Base-by-base conservation (phyloP, 2,113 vertebrate genomes). In the Cyrtonyx montezumae region DNA sequence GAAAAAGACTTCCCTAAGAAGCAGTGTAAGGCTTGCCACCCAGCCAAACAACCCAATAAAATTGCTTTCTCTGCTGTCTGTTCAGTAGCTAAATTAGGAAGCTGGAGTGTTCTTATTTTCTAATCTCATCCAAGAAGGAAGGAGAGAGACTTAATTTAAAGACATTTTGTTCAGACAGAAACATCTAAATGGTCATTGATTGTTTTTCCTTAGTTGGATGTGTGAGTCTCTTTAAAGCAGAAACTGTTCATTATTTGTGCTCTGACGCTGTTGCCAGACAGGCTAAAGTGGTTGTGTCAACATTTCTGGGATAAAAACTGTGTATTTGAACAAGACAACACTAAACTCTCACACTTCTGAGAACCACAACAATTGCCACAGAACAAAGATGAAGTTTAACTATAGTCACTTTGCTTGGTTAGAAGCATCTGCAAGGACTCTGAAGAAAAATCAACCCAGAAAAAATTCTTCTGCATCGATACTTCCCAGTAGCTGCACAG, bases 111-210 rank as follows among this genome's bases (percentile, higher is more conserved):
- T 93, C 81, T 88, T 90, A 61, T 77, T 91, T 93, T 56, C 73
- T 67, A 91, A 48, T 30, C 79, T 77, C 3, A 1, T 46, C 84
- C 20, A 49, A 87, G 71, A 94, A 85, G 65, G 71, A 94, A 85
- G 65, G 37, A 90, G 34, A 3, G 5, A 74, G 73, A 88, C 69
- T 88, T 97, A 96, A 94, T 96, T 97, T 90, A 90, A 96, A 97
- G 81, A 96, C 82, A 93, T 46, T 56, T 94, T 88, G 91, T 97
- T 86, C 90, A 85, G 95, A 91, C 95, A 97, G 81, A 93, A 93
- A 62, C 45, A 69, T 45, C 83, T 91, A 94, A 96, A 91, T n/a
- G 3, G n/a, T 32, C 76, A 96, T 96, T 90, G 95, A 96, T 94
- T 91, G 70, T 63, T 93, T 68, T 84, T 93, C 45, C 56, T 75